Percentiles rank a stretch among this genome's conserved stretches.
Evolutionary conservation across 2,113 vertebrate species (phyloP).

Genomic region (Marmota flaviventris): DNA sequence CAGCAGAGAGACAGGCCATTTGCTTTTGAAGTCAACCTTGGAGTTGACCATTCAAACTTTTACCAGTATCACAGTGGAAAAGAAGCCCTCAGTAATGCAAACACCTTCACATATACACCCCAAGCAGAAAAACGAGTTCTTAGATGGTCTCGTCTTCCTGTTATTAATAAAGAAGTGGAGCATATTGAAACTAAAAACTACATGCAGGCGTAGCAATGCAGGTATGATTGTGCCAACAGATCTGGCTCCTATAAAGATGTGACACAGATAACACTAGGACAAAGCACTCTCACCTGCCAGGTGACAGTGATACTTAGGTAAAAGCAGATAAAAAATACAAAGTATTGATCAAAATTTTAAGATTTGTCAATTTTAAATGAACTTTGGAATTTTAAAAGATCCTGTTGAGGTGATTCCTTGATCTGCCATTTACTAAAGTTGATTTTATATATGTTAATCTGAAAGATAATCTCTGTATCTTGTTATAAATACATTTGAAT

Average conservation of each 20-base stretch:
- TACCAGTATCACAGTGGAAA: slow-evolving; percentile 1
- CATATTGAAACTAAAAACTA: background rate
- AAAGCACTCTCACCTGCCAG: background rate
- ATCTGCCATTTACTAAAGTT: background rate
- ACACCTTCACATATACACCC: background rate
- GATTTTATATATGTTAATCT: background rate
- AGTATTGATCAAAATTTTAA: background rate
- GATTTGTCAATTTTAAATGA: background rate
- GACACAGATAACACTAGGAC: background rate
- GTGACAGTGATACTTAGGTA: background rate
- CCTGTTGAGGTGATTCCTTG: background rate
- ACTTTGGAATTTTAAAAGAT: background rate
- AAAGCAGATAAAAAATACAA: background rate
- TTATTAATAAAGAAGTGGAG: background rate
- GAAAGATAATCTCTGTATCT: background rate
- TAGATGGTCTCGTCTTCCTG: background rate
- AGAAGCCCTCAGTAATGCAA: background rate
- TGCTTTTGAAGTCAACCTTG: slow-evolving; percentile 44
- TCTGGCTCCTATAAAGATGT: background rate
- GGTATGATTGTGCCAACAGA: background rate
- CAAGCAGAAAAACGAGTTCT: background rate
- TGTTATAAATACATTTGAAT: background rate
- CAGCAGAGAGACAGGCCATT: background rate
- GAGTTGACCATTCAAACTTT: slow-evolving; percentile 39
- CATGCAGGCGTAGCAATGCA: background rate